A percentile compares a stretch with the other conserved stretches of the same genome.
Conservation (phyloP, 2,113 vertebrate species). For the Cacatua alba region DNA sequence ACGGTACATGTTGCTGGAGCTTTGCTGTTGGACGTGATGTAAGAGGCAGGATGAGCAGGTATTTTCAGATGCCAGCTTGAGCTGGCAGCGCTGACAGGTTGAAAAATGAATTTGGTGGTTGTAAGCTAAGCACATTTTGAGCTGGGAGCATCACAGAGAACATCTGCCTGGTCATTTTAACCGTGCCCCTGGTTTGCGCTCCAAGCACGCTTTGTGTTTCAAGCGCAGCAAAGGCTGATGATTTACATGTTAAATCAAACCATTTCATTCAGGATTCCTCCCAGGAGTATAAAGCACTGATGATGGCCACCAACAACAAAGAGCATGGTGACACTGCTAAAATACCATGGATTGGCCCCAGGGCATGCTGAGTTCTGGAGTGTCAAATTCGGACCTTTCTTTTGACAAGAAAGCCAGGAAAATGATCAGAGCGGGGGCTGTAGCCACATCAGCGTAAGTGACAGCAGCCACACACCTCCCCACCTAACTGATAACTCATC, state of each 20-base stretch:
- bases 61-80: background rate
- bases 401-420: background rate
- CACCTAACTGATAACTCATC: background rate
- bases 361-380: background rate
- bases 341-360: background rate
- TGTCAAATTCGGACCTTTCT: background rate
- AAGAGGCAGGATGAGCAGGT: slow-evolving; percentile 29
- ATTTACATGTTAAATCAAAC: background rate
- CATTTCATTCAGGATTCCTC: background rate
- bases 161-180: slow-evolving; percentile 36
- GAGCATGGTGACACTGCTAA: background rate
- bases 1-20: background rate
- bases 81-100: background rate
- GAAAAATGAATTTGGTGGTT: slow-evolving; percentile 24
- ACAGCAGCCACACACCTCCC: background rate
- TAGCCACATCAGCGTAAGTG: background rate
- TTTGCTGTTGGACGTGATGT: background rate
- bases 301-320: background rate
- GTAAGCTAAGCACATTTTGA: slow-evolving; percentile 20
- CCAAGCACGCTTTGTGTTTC: background rate
- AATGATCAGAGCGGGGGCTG: background rate
- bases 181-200: background rate
- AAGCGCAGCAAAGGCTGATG: background rate
- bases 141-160: slow-evolving; percentile 19
- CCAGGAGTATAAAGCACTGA: background rate